phyloP scores from a whole-genome alignment of 2,888 invertebrate species.

The Malacosoma neustria region DNA sequence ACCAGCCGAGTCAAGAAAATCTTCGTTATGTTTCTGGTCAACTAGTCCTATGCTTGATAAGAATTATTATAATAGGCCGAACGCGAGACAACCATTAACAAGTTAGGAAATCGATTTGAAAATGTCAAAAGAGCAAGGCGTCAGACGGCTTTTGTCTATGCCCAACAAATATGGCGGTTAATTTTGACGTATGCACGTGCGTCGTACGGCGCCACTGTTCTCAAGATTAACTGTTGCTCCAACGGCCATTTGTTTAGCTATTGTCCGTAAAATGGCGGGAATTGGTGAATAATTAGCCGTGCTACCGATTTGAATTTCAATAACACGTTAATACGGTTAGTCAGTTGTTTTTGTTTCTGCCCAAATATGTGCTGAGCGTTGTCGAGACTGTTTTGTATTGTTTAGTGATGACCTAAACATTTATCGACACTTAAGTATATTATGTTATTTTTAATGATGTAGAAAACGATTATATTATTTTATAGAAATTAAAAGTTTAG shows the following conservation, averaged over 20 bases:
- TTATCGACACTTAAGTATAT: background rate
- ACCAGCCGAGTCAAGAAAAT: too few relatives aligned
- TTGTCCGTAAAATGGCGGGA: conserved; percentile 54
- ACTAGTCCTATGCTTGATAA: too few relatives aligned
- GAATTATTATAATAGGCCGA: too few relatives aligned
- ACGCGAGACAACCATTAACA: background rate
- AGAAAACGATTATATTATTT: background rate
- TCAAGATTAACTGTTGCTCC: conserved; percentile 66
- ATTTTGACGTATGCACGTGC: conserved; percentile 61
- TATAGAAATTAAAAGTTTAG: background rate
- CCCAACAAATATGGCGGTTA: conserved; percentile 39
- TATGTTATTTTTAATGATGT: background rate
- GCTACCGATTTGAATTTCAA: conserved; percentile 73
- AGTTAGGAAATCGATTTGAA: background rate
- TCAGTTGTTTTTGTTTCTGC: conserved; percentile 7
- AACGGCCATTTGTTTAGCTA: conserved; percentile 54
- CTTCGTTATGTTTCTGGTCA: too few relatives aligned
- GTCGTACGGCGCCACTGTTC: conserved; percentile 65
- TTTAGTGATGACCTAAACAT: background rate
- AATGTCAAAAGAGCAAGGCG: background rate
- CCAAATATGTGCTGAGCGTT: conserved; percentile 7
- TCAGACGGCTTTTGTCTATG: conserved; percentile 4
- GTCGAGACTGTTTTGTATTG: conserved; percentile 19
- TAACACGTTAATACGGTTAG: conserved; percentile 57
- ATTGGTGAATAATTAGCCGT: conserved; percentile 62